Evolutionary conservation across 1,140 invertebrate genomes (phyloP), one percentile per base, ranked within the genome.

Genomic region (Hylyphantes graminicola): DNA sequence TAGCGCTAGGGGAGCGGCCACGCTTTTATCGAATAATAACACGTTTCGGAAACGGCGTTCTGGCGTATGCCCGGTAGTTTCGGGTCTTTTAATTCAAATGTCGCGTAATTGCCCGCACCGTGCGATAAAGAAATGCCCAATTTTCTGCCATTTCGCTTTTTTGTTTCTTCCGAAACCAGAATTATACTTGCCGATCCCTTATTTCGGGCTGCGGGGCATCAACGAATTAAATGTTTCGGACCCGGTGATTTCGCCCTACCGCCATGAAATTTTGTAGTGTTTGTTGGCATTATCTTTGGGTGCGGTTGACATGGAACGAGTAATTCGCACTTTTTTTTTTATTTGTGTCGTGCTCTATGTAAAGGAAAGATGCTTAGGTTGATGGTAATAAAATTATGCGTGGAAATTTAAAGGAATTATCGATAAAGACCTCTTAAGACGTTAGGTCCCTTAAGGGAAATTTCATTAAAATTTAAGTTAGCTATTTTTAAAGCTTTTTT

Each of bases 71-170:
- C 79, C 79, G 79, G 79, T 81, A 81, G 79, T 81, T 81, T 81
- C 59, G 9, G 53, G 79, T 63, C 79, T 81, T 78, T 78, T 78
- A 78, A 78, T 78, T 78, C 76, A 73, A 81, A 81, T 81, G 79
- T 81, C 79, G 79, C 79, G 73, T 81, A 81, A 81, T 81, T 81
- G 79, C 50, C 76, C n/a, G 19, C 51, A 35, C 21, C 54, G 77
- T 80, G 77, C 77, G 77, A 80, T 80, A 80, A 80, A 80, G 77
- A 80, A 80, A 80, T 80, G 77, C 50, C 65, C 77, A 70, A 80
- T 81, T 73, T 81, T 73, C 64, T 54, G 21, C 57, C 13, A 73
- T 73, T 72, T 35, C 7, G 35, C 19, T 74, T 74, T 15, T 78
- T 67, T 55, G n/a, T 78, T 65, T 53, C 54, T 59, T 55, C 3